These are phyloP conservation scores for Capricornis sumatraensis DNA, from an alignment of 2,113 vertebrate species.

Conservation along the genomic window DNA sequence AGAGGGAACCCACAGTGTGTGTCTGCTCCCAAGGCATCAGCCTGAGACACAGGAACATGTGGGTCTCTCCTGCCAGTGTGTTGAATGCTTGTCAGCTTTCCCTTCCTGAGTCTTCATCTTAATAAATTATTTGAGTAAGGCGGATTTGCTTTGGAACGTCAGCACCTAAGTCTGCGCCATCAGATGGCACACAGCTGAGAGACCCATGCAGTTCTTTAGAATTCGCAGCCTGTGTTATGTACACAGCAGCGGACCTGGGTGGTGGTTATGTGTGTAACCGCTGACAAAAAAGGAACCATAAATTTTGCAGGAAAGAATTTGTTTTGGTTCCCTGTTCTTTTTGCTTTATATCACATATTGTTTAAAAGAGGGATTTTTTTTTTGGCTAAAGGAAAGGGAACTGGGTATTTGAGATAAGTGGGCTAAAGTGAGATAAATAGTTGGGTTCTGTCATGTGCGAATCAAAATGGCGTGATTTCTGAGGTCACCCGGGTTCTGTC, in stretches of 20 bases:
- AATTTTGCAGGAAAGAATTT: slow-evolving; percentile 73
- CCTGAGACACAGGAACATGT: background rate
- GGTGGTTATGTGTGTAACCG: background rate
- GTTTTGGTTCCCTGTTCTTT: slow-evolving; percentile 68
- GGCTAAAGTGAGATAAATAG: slow-evolving; percentile 52
- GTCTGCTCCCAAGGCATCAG: background rate
- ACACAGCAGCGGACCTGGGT: background rate
- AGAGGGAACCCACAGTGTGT: background rate
- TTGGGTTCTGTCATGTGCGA: slow-evolving; percentile 57
- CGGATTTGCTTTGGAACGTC: background rate
- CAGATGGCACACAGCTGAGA: background rate
- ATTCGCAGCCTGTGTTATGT: background rate
- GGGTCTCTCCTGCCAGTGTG: accelerated
- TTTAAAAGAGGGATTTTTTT: slow-evolving; percentile 67
- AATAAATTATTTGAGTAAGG: background rate
- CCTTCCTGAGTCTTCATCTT: background rate
- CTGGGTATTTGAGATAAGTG: slow-evolving; percentile 76
- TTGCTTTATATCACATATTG: slow-evolving; percentile 76
- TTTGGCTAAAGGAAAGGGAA: slow-evolving; percentile 70
- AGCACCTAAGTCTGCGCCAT: too few species aligned
- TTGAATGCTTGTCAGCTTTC: background rate
- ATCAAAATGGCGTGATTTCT: slow-evolving; percentile 39
- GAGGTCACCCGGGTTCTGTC: background rate
- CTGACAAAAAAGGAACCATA: slow-evolving; percentile 48
- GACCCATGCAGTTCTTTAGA: background rate